Percentiles rank a stretch among this genome's conserved stretches.
Evolutionary conservation across 2,888 invertebrate species (phyloP).

Genomic region (Camptogramma bilineatum): DNA sequence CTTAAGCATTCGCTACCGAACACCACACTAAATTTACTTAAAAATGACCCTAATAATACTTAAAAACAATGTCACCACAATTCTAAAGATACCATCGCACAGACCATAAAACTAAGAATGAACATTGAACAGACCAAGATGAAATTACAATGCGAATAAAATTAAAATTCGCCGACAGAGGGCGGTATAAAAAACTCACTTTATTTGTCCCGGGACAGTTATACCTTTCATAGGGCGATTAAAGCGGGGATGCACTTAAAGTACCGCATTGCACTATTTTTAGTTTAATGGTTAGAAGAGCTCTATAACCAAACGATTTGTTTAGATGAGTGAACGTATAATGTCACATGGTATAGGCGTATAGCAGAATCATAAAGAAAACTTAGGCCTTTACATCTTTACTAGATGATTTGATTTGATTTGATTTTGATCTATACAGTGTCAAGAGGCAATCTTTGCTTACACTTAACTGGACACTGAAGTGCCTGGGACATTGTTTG

Average conservation of each 20-base stretch:
- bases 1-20: background rate
- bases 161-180: conserved; percentile 63
- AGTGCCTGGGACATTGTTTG: no score
- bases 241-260: conserved; percentile 54
- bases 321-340: background rate
- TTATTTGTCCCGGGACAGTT: conserved; percentile 68
- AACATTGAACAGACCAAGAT: conserved; percentile 51
- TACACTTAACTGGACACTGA: no score
- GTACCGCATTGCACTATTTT: conserved; percentile 59
- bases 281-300: conserved; percentile 57
- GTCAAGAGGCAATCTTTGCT: no score
- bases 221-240: conserved; percentile 63
- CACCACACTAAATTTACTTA: conserved; percentile 6
- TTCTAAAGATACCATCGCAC: conserved; percentile 32
- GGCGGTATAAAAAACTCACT: conserved; percentile 67
- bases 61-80: conserved; percentile 28
- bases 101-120: conserved; percentile 44
- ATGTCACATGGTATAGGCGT: no score
- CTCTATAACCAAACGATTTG: background rate
- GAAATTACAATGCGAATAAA: conserved; percentile 67
- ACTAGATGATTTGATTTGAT: no score
- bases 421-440: no score
- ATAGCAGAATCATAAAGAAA: no score
- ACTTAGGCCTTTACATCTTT: no score
- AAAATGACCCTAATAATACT: conserved; percentile 15